These are phyloP conservation scores for Meteorus cinctellus DNA, from an alignment of 2,888 invertebrate species.

Conservation along the genomic window DNA sequence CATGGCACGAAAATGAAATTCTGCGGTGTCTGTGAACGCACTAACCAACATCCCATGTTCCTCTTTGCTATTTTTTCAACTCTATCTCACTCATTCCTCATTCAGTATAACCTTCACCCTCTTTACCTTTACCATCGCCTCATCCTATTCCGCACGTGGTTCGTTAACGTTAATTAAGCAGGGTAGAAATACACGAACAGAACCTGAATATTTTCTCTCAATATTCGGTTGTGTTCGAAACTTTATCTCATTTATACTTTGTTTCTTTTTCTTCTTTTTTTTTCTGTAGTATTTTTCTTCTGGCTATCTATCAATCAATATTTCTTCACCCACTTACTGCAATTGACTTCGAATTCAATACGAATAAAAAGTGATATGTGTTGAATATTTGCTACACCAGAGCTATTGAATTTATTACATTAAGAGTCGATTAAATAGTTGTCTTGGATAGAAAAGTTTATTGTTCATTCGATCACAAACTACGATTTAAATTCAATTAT, in stretches of 20 bases:
- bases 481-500: no score
- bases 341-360: not conserved
- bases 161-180: constrained; percentile 66
- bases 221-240: not conserved
- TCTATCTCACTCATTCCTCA: constrained; percentile 42
- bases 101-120: constrained; percentile 26
- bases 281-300: not conserved
- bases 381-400: no score
- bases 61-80: constrained; percentile 17
- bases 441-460: no score
- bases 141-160: constrained; percentile 46
- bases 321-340: not conserved
- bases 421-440: no score
- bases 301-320: constrained; percentile 10
- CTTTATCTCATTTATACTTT: not conserved
- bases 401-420: no score
- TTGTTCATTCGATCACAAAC: no score
- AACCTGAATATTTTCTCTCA: constrained; percentile 48
- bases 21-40: constrained; percentile 55
- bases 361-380: not conserved
- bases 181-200: constrained; percentile 46
- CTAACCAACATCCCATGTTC: constrained; percentile 23
- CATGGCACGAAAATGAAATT: constrained; percentile 54
- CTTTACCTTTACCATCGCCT: constrained; percentile 20
- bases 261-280: not conserved